Conservation (phyloP, 2,888 invertebrate species). For the Spilarctia lutea region DNA sequence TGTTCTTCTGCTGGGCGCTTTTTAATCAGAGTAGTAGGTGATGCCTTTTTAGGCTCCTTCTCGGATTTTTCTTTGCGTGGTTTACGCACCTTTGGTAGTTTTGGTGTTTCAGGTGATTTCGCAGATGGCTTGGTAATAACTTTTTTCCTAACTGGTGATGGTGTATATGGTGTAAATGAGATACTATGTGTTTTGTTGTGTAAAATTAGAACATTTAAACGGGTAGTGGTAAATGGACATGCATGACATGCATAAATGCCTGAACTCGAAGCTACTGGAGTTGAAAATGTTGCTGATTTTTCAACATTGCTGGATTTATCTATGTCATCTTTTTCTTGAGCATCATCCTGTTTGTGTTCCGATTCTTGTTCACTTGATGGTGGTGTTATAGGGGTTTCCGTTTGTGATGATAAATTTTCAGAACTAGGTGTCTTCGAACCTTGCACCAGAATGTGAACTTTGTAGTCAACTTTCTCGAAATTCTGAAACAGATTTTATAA, state of each 20-base stretch:
- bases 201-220: slow-evolving; percentile 91
- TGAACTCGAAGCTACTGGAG: slow-evolving; percentile 57
- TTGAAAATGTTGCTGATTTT: slow-evolving; percentile 47
- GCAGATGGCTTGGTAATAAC: slow-evolving; percentile 59
- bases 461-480: slow-evolving; percentile 85
- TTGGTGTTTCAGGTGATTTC: slow-evolving; percentile 48
- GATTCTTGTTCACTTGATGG: slow-evolving; percentile 44
- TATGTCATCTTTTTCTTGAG: slow-evolving; percentile 25
- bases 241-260: slow-evolving; percentile 87
- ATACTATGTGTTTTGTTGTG: slow-evolving; percentile 91
- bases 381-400: slow-evolving; percentile 48
- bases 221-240: slow-evolving; percentile 88
- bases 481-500: slow-evolving; percentile 63
- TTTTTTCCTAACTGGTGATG: slow-evolving; percentile 77
- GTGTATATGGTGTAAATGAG: slow-evolving; percentile 80
- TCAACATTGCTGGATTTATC: slow-evolving; percentile 42
- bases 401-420: slow-evolving; percentile 44
- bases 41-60: slow-evolving; percentile 67
- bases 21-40: slow-evolving; percentile 61
- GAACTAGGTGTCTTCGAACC: slow-evolving; percentile 70
- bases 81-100: slow-evolving; percentile 68
- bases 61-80: slow-evolving; percentile 72
- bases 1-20: slow-evolving; percentile 77
- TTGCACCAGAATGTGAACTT: slow-evolving; percentile 89
- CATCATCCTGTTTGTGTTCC: slow-evolving; percentile 25